Base-by-base conservation (phyloP, 1,140 invertebrate species). In the Aphaenogaster rudis region DNA sequence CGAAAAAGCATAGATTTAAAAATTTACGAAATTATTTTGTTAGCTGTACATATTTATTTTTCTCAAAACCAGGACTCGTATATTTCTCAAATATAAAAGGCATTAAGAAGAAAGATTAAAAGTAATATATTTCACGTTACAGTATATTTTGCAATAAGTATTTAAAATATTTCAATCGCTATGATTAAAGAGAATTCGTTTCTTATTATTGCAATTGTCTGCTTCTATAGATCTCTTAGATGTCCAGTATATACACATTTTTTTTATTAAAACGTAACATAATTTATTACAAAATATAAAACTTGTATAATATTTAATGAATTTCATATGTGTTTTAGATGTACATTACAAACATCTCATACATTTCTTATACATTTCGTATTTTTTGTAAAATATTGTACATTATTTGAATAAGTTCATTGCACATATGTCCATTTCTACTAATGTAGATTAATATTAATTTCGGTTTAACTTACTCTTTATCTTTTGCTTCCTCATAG, bases 201-300 rank as follows among this genome's bases (percentile, higher is more conserved):
- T 67, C 42, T 42, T 11, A 0, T 1, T 33, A 3, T 66, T 9
- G 11, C 3, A 2, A 42, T 21, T 21, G 0, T 17, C 17, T 63
- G 21, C 1, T 39, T 39, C 63, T 42, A 6, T 17, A 39, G 36
- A 67, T 45, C 7, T 45, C 17, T 42, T 42, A 13, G 4, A 45
- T 39, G 6, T 63, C 45, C 3, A 67, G 9, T 48, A n/a, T n/a
- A n/a, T 39, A 54, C 17, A 77, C 7, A 77, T 45, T 28, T 39
- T 71, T 36, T 74, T 36, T 57, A n/a, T 74, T 74, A 17, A 45
- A 78, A 78, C 9, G 7, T 36, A 17, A 39, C 1, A 13, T 45
- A 79, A 79, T 81, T 80, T 80, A 81, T 81, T 81, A 81, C 5
- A 81, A 80, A 39, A 69, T 81, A 54, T 39, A 80, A 80, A 80